Evolutionary conservation across 2,888 invertebrate species (phyloP).

Genomic region (Trimorus sp.): DNA sequence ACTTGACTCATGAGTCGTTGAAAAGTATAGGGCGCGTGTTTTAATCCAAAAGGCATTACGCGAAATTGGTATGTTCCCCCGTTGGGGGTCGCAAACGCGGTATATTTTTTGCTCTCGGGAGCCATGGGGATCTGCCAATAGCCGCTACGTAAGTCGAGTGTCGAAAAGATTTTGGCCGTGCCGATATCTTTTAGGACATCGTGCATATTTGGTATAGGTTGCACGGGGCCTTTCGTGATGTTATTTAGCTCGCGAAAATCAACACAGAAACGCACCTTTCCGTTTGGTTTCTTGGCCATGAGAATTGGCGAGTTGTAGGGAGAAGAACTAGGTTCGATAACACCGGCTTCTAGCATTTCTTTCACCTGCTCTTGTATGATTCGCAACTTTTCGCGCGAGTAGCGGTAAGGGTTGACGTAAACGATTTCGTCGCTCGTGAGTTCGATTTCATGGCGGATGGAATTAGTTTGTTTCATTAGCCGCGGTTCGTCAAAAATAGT

Average conservation of each 20-base stretch:
- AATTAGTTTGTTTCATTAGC: slow-evolving; percentile 12
- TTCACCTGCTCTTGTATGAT: slow-evolving; percentile 15
- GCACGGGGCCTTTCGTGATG: slow-evolving; percentile 54
- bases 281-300: slow-evolving; percentile 54
- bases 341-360: slow-evolving; percentile 18
- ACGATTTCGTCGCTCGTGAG: not conserved
- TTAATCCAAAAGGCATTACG: slow-evolving; percentile 64
- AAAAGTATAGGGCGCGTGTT: slow-evolving; percentile 65
- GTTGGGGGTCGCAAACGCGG: not conserved
- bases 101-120: not conserved
- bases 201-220: slow-evolving; percentile 67
- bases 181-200: slow-evolving; percentile 69
- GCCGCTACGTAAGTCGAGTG: slow-evolving; percentile 53
- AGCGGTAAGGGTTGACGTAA: not conserved
- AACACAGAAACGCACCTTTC: slow-evolving; percentile 52
- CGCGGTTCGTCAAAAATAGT: slow-evolving; percentile 19
- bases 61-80: slow-evolving; percentile 70
- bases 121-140: slow-evolving; percentile 74
- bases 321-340: slow-evolving; percentile 14
- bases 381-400: not conserved
- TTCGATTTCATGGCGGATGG: slow-evolving; percentile 22
- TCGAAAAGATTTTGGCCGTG: slow-evolving; percentile 68
- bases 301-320: slow-evolving; percentile 57
- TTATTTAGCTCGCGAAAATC: slow-evolving; percentile 67
- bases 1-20: slow-evolving; percentile 6